These are phyloP conservation scores for Monarcha castaneiventris DNA, from an alignment of 2,113 vertebrate genomes.

Conservation along the genomic window DNA sequence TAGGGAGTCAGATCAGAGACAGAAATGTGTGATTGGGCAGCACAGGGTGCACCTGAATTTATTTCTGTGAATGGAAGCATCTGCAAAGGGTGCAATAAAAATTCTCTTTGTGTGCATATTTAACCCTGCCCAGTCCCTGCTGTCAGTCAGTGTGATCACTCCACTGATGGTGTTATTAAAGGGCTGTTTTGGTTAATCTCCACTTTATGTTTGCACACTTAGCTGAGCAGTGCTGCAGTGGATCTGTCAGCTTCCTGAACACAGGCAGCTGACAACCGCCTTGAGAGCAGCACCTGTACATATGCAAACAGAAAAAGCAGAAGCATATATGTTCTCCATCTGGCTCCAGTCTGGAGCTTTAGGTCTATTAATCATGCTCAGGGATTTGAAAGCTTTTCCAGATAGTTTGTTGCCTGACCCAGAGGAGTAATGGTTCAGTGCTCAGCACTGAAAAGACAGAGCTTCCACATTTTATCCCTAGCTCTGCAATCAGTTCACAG, in stretches of 20 bases:
- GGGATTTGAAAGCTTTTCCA: slow-evolving; percentile 1
- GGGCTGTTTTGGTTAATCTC: slow-evolving; percentile 7
- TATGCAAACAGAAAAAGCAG: not conserved
- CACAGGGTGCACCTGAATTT: not conserved
- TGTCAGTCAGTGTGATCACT: not conserved
- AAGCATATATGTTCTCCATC: not conserved
- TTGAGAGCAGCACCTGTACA: not conserved
- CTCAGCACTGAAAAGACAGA: not conserved
- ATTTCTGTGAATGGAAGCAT: not conserved
- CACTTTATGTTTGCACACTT: not conserved
- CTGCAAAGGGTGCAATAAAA: not conserved
- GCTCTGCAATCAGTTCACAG: not conserved
- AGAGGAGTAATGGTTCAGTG: not conserved
- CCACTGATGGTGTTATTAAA: not conserved
- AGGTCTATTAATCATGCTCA: slow-evolving; percentile 23
- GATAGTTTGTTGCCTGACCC: not conserved
- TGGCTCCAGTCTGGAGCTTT: not conserved
- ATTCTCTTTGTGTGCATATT: not conserved
- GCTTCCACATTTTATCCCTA: not conserved
- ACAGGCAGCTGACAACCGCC: not conserved
- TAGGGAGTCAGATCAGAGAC: not conserved
- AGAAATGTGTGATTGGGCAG: not conserved
- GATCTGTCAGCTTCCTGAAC: not conserved
- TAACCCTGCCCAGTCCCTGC: not conserved
- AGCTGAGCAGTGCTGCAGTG: not conserved